These are phyloP conservation scores for Agrochola macilenta DNA, from an alignment of 2,888 invertebrate genomes.

Conservation along the genomic window DNA sequence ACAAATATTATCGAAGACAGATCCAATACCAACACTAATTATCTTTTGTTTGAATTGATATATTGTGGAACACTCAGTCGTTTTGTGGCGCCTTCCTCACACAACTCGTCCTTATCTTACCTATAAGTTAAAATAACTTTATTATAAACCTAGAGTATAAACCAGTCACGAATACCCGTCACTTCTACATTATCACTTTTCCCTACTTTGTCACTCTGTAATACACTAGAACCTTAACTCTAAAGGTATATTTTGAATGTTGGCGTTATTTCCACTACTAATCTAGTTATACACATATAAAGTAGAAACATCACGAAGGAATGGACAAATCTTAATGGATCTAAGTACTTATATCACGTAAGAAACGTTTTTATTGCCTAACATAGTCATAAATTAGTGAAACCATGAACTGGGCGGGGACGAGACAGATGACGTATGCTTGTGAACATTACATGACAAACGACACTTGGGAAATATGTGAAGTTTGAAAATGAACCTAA, in stretches of 20 bases:
- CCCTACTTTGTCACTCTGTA: constrained; percentile 69
- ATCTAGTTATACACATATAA: constrained; percentile 56
- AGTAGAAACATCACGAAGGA: constrained; percentile 57
- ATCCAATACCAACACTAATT: constrained; percentile 48
- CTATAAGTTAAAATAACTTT: constrained; percentile 61
- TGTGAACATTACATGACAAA: not conserved
- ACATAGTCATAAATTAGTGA: constrained; percentile 70
- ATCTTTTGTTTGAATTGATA: constrained; percentile 55
- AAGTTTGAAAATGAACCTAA: constrained; percentile 3
- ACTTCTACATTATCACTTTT: constrained; percentile 74
- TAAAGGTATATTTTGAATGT: constrained; percentile 70
- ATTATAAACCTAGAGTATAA: constrained; percentile 71
- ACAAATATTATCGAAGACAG: constrained; percentile 51
- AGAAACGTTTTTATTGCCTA: constrained; percentile 67
- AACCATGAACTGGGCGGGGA: constrained; percentile 51
- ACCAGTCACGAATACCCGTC: constrained; percentile 77
- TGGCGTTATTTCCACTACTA: constrained; percentile 73
- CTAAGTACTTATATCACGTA: constrained; percentile 54
- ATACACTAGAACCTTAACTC: constrained; percentile 67
- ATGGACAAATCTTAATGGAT: constrained; percentile 62
- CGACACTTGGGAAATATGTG: not conserved
- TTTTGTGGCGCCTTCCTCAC: constrained; percentile 46
- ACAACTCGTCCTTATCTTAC: constrained; percentile 51
- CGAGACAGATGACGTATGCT: constrained; percentile 57
- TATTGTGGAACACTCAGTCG: constrained; percentile 60